Percentiles rank a stretch among this genome's conserved stretches.
These are phyloP conservation scores for Vireo griseus DNA, from an alignment of 2,797 vertebrate species.

Conservation along the genomic window DNA sequence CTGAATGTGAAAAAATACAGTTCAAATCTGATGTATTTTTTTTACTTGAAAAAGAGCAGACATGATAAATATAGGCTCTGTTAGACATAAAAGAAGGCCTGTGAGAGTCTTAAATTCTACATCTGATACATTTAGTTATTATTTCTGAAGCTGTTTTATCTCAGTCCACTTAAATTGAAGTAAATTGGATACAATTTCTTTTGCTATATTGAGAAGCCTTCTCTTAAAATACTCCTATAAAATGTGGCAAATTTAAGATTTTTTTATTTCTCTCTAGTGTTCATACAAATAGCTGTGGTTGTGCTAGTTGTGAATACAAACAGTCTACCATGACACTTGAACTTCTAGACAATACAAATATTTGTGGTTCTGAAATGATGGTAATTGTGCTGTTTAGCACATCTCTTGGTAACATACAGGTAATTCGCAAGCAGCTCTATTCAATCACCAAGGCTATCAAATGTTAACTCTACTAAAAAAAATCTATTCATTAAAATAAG, in stretches of 20 bases:
- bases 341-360: neutral
- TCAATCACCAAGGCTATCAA: neutral
- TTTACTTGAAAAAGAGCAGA: constrained; percentile 6
- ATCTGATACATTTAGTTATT: neutral
- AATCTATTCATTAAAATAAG: neutral
- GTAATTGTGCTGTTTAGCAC: neutral
- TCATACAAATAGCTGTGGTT: neutral
- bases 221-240: neutral
- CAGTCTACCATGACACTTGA: neutral
- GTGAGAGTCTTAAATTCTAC: neutral
- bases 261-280: neutral
- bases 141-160: neutral
- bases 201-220: neutral
- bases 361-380: neutral
- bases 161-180: neutral
- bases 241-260: neutral
- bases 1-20: neutral
- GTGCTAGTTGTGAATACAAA: neutral
- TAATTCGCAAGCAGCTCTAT: neutral
- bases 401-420: neutral
- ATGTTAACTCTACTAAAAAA: neutral
- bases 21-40: neutral
- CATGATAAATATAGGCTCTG: neutral
- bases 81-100: neutral
- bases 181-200: neutral